Base-by-base conservation (phyloP, 2,113 vertebrate species). In the Sinocyclocheilus anshuiensis region DNA sequence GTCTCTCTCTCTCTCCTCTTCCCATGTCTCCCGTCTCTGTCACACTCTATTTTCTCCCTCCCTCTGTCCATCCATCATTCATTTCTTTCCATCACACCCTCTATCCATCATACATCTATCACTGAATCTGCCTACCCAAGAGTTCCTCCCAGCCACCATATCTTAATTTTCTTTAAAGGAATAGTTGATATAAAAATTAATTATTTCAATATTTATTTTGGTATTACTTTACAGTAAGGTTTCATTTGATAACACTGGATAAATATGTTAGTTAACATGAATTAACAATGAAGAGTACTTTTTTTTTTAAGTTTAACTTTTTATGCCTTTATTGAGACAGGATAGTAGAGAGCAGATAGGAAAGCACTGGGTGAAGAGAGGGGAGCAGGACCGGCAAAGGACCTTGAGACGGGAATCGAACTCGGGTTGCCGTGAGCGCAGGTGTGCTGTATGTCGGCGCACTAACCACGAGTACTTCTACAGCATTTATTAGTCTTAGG, bases 101-200 rank as follows among this genome's bases (percentile, higher is more conserved):
- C 48, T 26, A 87, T 87, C 75, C 63, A 80, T 77, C 77, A 71
- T 76, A 39, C 36, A 88, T 15, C 65, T 61, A 80, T 80, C 57
- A 18, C 57, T 86, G 84, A 42, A 42, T 26, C n/a, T n/a, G 39
- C 72, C 55, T 55, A 63, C 12, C 53, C 42, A 18, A 13, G 45
- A 36, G 15, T 42, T 18, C 69, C 76, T 67, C 61, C 75, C 77
- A 36, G 12, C 80, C 69, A 63, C 83, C 87, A 79, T 81, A 50
- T 81, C 82, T 81, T 79, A 86, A 89, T 90, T 90, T 90, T 91
- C 91, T 91, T 90, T 87, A 86, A 92, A 90, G 88, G 90, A 88
- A 90, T 91, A 80, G 59, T 65, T 65, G 1, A 79, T 63, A 22
- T 33, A 83, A n/a, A 84, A 29, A 86, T 71, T 4, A 24, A 4